Conservation (phyloP, 2,113 vertebrate species). For the Polypterus senegalus region DNA sequence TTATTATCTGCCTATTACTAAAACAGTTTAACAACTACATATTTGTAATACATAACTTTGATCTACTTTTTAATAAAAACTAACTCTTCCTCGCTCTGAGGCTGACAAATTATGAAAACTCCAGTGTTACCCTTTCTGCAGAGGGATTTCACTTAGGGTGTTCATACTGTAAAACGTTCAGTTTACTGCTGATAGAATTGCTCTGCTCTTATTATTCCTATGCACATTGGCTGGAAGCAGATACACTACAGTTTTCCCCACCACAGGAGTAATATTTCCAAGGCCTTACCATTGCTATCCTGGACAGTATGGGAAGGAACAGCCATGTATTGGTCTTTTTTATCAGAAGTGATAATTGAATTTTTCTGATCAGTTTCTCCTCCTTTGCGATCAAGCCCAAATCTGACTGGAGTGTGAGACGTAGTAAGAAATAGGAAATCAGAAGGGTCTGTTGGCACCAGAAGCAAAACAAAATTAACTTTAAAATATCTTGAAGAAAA, state of each 20-base stretch:
- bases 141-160: too few species aligned
- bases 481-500: constrained; percentile 9
- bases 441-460: constrained; percentile 77
- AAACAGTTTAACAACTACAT: too few species aligned
- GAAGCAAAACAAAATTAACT: constrained; percentile 47
- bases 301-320: constrained; percentile 91
- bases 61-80: too few species aligned
- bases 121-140: too few species aligned
- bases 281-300: constrained; percentile 97
- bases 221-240: constrained; percentile 72
- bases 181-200: too few species aligned
- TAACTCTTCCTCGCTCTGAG: too few species aligned
- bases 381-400: constrained; percentile 73
- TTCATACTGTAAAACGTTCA: not conserved
- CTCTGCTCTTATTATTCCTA: too few species aligned
- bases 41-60: too few species aligned
- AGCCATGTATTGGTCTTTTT: constrained; percentile 83
- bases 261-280: constrained; percentile 67
- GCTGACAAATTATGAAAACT: too few species aligned
- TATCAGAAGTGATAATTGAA: constrained; percentile 68
- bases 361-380: constrained; percentile 81
- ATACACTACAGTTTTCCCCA: constrained; percentile 49
- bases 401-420: constrained; percentile 57
- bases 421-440: constrained; percentile 79
- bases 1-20: too few species aligned